Percentiles rank a stretch among this genome's conserved stretches.
Conservation (phyloP, 2,797 vertebrate species). For the Rachycentron canadum region DNA sequence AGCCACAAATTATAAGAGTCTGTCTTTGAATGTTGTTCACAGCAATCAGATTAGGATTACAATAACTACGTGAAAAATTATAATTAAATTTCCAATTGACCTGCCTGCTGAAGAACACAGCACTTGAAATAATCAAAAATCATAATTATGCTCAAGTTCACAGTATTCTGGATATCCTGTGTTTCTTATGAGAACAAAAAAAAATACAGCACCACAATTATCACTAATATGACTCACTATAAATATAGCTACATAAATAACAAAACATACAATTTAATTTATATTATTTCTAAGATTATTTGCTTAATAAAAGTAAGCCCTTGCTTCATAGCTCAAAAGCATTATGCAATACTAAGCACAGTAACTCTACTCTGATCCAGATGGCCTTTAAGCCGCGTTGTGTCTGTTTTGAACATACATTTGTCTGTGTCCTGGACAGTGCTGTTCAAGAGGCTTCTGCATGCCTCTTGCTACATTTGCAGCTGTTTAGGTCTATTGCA, state of each 20-base stretch:
- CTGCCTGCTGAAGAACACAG: background rate
- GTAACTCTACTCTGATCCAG: conserved; percentile 8
- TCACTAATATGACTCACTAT: background rate
- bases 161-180: background rate
- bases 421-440: conserved; percentile 11
- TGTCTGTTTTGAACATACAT: conserved; percentile 27
- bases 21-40: conserved; percentile 27
- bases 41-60: conserved; percentile 75
- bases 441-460: conserved; percentile 13
- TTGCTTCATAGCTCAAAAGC: background rate
- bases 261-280: background rate
- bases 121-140: background rate
- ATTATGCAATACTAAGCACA: background rate
- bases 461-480: background rate
- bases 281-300: background rate
- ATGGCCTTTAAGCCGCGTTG: conserved; percentile 37
- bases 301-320: background rate
- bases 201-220: background rate
- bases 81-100: conserved; percentile 37
- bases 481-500: background rate
- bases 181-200: background rate
- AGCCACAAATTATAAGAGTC: conserved; percentile 43
- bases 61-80: conserved; percentile 19
- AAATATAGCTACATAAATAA: background rate
- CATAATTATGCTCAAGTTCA: background rate